Base-by-base conservation (phyloP, 2,888 invertebrate species). In the Boloria euphrosyne region DNA sequence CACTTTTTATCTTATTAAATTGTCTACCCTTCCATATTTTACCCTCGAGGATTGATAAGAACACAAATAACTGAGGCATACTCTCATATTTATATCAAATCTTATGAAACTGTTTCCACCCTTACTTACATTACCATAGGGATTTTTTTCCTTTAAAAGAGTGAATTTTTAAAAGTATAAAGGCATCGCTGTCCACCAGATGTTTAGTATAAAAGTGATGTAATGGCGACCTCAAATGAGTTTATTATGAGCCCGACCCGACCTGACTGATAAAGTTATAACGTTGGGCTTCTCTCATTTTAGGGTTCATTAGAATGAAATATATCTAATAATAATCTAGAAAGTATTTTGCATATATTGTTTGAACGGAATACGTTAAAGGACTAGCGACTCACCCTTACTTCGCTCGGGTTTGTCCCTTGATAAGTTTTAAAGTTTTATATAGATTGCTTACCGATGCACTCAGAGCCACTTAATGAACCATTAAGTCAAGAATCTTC, bases 41-140 rank as follows among this genome's bases (percentile, higher is more conserved):
- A 62, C 62, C 49, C 62, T 62, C 54, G 49, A 49, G 49, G 18
- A 49, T 49, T 55, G 62, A 62, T 62, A 62, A 55, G 54, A 62
- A 49, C 18, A 18, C 54, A 55, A 62, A 62, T 55, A 55, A 62
- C n/a, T 62, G 53, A 18, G 14, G n/a, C 54, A 62, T 49, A 22
- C 46, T 46, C 43, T 43, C 18, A 53, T 49, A 49, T 62, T 62
- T 38, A 49, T 43, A 43, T 7, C 46, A 5, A 18, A 38, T 62
- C 38, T 13, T 13, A 38, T 18, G 17, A 62, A 10, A 18, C 31
- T 4, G 54, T 31, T 27, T 16, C n/a, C 1, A 18, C 18, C 47
- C 17, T 55, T 53, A 6, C 18, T 3, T 0, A 0, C 3, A 38
- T 16, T 0, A n/a, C 0, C 1, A n/a, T 18, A 62, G 38, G 22